Evolutionary conservation across 2,113 vertebrate genomes (phyloP), one percentile per base, ranked within the genome.

Genomic region (Euleptes europaea): DNA sequence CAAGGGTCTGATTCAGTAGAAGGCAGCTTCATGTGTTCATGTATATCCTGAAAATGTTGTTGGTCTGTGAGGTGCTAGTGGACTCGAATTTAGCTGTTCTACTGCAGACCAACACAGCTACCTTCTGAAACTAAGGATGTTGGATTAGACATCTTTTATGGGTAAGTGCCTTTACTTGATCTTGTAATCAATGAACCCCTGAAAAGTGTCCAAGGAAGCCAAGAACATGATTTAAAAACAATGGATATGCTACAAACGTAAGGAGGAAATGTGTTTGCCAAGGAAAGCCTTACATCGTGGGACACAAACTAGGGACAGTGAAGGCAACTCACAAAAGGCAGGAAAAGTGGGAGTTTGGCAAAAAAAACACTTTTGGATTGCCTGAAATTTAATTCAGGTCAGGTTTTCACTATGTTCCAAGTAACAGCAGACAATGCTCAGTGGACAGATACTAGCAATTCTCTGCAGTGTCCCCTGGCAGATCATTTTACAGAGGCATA

Each of bases 401-500:
- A 78, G 3, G 2, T 13, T 86, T 0, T 0, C 7, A 49, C n/a
- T 42, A 60, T 0, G 13, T 63, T 19, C 65, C 73, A 78, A 70
- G 65, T 1, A 65, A 21, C 0, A 35, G 8, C 9, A 5, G 10
- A 38, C 14, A 83, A 57, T 0, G 1, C n/a, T 76, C 26, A 67
- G 1, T 3, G 1, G 65, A 92, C 21, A 23, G 15, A 66, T 35
- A 65, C 3, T 81, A 76, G 11, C 14, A 86, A 1, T 83, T 35
- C 77, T 82, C 60, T 74, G 23, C 17, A 63, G 23, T 47, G 10
- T 65, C 78, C 81, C 23, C 31, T 83, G n/a, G 19, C 42, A 87
- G 76, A 35, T 66, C 31, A 47, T 71, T 90, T 82, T 28, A 81
- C 0, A 6, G 70, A 92, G 84, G 38, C 47, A 79, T 85, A 89